phyloP scores from a whole-genome alignment of 1,140 invertebrate species.

The Drosophila cardini region DNA sequence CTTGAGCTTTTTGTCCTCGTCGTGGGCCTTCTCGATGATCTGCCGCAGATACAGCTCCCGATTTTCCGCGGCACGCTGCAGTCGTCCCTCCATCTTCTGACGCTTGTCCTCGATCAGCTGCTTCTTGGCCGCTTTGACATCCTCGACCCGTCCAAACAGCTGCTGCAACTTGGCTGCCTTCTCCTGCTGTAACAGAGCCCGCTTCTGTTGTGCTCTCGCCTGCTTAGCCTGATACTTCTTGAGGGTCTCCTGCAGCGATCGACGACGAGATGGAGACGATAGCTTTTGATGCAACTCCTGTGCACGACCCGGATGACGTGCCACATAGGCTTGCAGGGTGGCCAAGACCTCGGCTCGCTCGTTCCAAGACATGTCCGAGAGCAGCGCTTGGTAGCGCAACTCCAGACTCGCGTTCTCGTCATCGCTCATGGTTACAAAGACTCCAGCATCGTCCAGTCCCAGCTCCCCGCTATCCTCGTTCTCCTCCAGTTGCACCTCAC shows the following conservation, averaged over 20 bases:
- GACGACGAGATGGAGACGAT: constrained; percentile 94
- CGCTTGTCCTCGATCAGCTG: constrained; percentile 94
- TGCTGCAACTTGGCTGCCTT: constrained; percentile 94
- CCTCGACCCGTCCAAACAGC: constrained; percentile 94
- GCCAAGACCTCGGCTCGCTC: constrained; percentile 92
- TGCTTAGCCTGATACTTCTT: constrained; percentile 94
- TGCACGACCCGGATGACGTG: constrained; percentile 94
- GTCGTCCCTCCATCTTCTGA: constrained; percentile 92
- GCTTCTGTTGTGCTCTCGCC: constrained; percentile 91
- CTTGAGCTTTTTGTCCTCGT: constrained; percentile 98
- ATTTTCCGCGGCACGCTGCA: constrained; percentile 96
- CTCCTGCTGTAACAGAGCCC: constrained; percentile 92
- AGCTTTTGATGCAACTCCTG: constrained; percentile 96
- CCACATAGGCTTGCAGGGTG: constrained; percentile 90
- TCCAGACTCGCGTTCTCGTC: constrained; percentile 86
- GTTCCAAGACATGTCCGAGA: constrained; percentile 91
- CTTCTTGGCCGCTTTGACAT: constrained; percentile 94
- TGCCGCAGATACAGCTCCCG: constrained; percentile 90
- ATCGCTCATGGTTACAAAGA: constrained; percentile 69
- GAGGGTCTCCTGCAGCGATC: constrained; percentile 91
- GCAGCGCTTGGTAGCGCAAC: constrained; percentile 89
- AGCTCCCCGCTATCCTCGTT: constrained; percentile 54
- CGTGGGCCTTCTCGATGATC: constrained; percentile 97
- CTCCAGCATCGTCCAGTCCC: constrained; percentile 58
- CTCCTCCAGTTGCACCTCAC: constrained; percentile 77